Percentiles rank a stretch among this genome's conserved stretches.
Conservation (phyloP, 2,113 vertebrate species). For the Vulpes lagopus region DNA sequence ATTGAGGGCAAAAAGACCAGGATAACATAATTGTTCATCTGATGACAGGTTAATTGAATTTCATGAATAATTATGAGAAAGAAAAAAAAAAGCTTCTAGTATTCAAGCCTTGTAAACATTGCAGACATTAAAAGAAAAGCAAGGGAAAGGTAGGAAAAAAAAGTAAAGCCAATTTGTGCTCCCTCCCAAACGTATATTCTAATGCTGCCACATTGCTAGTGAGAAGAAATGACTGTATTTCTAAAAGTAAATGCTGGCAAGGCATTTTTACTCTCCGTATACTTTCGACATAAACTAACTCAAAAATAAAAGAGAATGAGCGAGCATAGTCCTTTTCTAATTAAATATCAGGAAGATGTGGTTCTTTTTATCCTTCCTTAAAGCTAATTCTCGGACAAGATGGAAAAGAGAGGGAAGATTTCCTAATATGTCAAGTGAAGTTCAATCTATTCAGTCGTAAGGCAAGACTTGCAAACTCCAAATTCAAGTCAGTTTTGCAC, state of each 20-base stretch:
- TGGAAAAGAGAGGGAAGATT: not conserved
- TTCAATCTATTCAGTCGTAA: not conserved
- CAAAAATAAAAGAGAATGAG: conserved; percentile 48
- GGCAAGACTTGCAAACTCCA: not conserved
- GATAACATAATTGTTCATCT: conserved; percentile 61
- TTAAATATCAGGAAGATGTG: conserved; percentile 28
- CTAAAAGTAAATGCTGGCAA: conserved; percentile 29
- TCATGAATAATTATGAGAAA: conserved; percentile 65
- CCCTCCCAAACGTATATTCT: conserved; percentile 43
- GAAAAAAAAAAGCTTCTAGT: not conserved
- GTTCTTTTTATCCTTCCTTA: not conserved
- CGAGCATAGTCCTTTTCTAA: not conserved
- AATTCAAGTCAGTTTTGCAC: not conserved
- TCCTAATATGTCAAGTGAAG: not conserved
- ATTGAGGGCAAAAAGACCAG: conserved; percentile 49
- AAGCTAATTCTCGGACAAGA: conserved; percentile 19
- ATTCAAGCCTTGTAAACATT: conserved; percentile 54
- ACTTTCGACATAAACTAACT: not conserved
- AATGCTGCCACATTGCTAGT: not conserved
- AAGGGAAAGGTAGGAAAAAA: not conserved
- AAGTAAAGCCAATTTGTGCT: conserved; percentile 41
- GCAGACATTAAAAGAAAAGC: conserved; percentile 17
- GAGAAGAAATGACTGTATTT: conserved; percentile 53
- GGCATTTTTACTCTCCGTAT: conserved; percentile 20
- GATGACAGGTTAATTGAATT: conserved; percentile 73